phyloP scores from a whole-genome alignment of 2,113 vertebrate genomes.

The Mirza zaza region DNA sequence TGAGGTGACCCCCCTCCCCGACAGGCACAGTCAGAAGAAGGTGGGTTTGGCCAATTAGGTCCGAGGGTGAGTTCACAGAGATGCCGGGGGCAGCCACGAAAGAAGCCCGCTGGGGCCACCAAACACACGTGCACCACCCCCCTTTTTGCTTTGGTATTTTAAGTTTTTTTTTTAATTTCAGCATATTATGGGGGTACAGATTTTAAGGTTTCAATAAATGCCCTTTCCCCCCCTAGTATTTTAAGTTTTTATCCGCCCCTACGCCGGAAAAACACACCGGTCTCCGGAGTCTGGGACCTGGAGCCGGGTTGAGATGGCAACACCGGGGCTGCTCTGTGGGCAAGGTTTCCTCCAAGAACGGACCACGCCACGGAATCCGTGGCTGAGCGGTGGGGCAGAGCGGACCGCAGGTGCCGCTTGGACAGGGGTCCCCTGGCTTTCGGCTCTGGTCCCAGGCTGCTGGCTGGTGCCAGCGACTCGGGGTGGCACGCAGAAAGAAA shows the following conservation, averaged over 20 bases:
- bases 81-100: background rate
- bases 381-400: background rate
- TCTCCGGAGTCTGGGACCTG: background rate
- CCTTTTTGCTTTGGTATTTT: conserved; percentile 20
- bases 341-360: background rate
- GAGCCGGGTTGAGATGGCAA: background rate
- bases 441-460: background rate
- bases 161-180: no score
- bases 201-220: no score
- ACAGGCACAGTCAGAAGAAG: conserved; percentile 75
- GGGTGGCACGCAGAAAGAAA: background rate
- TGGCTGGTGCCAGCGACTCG: background rate
- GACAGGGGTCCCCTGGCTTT: background rate
- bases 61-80: conserved; percentile 50
- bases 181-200: no score
- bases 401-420: rapidly evolving
- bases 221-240: no score
- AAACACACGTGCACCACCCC: background rate
- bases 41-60: conserved; percentile 80
- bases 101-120: background rate
- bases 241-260: conserved; percentile 13
- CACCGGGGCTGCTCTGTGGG: background rate
- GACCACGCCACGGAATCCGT: conserved; percentile 49
- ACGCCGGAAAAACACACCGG: conserved; percentile 36
- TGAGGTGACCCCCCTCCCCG: conserved; percentile 75